Conservation (phyloP, 2,113 vertebrate species). For the Bagarius yarrelli region DNA sequence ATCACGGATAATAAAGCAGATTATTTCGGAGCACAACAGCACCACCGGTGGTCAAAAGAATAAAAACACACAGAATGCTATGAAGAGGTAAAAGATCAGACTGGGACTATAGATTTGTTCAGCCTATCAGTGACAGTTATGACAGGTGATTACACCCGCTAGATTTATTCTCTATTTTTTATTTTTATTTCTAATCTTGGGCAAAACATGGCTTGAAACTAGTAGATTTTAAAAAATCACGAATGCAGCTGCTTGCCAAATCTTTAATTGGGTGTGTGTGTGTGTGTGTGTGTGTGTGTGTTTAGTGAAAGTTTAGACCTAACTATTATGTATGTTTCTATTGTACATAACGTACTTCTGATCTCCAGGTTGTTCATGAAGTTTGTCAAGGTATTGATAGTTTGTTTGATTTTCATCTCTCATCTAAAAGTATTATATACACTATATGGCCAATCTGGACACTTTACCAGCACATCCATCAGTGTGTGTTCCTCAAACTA, state of each 20-base stretch:
- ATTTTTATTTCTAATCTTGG: too few species aligned
- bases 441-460: too few species aligned
- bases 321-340: too few species aligned
- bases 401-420: background rate
- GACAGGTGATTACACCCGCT: background rate
- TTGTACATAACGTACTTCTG: too few species aligned
- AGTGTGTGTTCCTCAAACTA: too few species aligned
- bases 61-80: background rate
- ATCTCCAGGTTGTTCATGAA: too few species aligned
- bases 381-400: background rate
- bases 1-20: background rate
- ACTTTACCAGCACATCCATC: too few species aligned
- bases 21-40: background rate
- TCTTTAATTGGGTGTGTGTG: background rate
- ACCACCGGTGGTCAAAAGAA: background rate
- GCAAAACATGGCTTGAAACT: background rate
- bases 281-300: background rate
- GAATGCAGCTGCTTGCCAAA: slow-evolving; percentile 6
- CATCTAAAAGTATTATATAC: too few species aligned
- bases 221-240: background rate
- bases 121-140: background rate
- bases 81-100: background rate
- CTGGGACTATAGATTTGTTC: background rate
- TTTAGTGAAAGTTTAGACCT: background rate
- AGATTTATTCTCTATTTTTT: background rate